A percentile compares a stretch with the other conserved stretches of the same genome.
These are phyloP conservation scores for Apogon talboti DNA, from an alignment of 2,797 vertebrate genomes.

Conservation along the genomic window DNA sequence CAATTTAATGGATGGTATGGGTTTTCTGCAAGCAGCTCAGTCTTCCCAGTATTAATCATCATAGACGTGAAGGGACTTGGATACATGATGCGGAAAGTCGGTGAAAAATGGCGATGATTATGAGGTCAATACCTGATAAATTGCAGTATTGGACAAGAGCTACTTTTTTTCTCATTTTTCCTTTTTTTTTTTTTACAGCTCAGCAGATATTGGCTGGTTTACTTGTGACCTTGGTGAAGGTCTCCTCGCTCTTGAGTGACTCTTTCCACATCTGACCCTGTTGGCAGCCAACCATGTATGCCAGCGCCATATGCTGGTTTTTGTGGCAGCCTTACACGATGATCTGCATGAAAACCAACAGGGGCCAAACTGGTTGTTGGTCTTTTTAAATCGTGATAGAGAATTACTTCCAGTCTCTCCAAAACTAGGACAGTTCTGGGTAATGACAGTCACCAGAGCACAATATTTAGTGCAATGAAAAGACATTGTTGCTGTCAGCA, in stretches of 20 bases:
- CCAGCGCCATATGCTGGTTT: constrained; percentile 66
- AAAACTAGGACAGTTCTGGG: constrained; percentile 52
- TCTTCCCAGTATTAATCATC: constrained; percentile 71
- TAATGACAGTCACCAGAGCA: constrained; percentile 52
- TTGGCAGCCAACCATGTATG: constrained; percentile 72
- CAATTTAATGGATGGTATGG: constrained; percentile 46
- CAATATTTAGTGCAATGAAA: constrained; percentile 59
- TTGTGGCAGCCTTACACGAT: constrained; percentile 26
- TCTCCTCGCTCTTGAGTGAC: constrained; percentile 55
- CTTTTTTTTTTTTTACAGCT: constrained; percentile 49
- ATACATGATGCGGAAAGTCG: constrained; percentile 56
- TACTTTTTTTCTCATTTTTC: not conserved
- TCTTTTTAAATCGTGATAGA: constrained; percentile 24
- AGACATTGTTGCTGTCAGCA: constrained; percentile 60
- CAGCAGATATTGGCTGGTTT: constrained; percentile 61
- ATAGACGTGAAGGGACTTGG: constrained; percentile 48
- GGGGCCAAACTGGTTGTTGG: constrained; percentile 34
- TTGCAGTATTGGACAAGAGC: constrained; percentile 42
- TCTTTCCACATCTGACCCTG: constrained; percentile 64
- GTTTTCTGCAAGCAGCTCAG: constrained; percentile 40
- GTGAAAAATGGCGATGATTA: constrained; percentile 68
- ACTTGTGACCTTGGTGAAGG: constrained; percentile 71
- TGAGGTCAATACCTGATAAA: constrained; percentile 64
- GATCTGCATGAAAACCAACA: constrained; percentile 36
- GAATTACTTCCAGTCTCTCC: constrained; percentile 38